Percentiles rank a stretch among this genome's conserved stretches.
phyloP scores from a whole-genome alignment of 2,113 vertebrate genomes.

The Sinocyclocheilus maitianheensis region DNA sequence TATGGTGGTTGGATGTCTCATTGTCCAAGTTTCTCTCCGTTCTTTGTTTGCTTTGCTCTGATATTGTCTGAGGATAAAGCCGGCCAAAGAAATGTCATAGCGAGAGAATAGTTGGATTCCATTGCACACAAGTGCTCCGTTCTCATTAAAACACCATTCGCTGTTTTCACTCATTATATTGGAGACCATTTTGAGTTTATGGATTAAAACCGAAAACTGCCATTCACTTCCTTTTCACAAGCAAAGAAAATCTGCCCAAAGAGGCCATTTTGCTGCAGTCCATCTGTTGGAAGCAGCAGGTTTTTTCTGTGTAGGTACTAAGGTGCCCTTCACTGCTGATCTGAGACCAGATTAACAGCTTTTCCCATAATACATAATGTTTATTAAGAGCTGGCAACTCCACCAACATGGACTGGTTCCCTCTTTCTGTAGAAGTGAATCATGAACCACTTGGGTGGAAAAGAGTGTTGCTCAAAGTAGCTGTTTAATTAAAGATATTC shows the following conservation, averaged over 20 bases:
- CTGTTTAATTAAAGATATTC: neutral
- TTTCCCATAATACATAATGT: neutral
- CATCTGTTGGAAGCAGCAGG: constrained; percentile 39
- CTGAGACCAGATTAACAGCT: constrained; percentile 5
- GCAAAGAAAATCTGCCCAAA: neutral
- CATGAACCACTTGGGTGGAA: neutral
- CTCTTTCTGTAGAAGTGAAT: neutral
- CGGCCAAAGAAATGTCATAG: constrained; percentile 41
- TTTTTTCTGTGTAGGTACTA: constrained; percentile 17
- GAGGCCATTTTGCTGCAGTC: neutral
- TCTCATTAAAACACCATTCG: constrained; percentile 44
- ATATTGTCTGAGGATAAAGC: constrained; percentile 44
- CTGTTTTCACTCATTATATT: constrained; percentile 23
- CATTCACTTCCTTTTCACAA: constrained; percentile 14
- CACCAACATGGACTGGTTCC: neutral
- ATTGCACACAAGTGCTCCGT: constrained; percentile 21
- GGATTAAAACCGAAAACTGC: constrained; percentile 51
- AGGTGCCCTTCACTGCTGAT: constrained; percentile 10
- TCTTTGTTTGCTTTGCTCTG: constrained; percentile 31
- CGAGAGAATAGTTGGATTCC: constrained; percentile 49
- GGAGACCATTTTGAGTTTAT: constrained; percentile 39
- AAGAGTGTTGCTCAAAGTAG: neutral
- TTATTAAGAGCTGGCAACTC: neutral
- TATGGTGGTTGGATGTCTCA: neutral
- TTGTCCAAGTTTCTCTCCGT: neutral